phyloP scores from a whole-genome alignment of 2,113 vertebrate species.

The Gambusia affinis region DNA sequence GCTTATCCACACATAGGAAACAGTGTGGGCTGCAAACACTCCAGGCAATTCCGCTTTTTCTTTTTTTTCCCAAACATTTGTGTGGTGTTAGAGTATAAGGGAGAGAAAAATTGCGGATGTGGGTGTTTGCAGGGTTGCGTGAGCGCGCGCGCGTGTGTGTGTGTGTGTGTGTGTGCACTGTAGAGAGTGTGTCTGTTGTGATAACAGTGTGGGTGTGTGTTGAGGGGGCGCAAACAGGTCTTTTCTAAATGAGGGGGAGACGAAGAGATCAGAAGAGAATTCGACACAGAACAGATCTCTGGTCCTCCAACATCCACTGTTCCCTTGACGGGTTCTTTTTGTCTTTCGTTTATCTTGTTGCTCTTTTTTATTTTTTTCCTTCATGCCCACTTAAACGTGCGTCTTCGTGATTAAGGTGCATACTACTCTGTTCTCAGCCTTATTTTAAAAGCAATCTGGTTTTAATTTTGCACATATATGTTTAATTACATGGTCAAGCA shows the following conservation, averaged over 20 bases:
- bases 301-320: slow-evolving; percentile 43
- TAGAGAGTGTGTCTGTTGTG: slow-evolving; percentile 26
- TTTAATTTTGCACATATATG: slow-evolving; percentile 1
- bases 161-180: slow-evolving; percentile 12
- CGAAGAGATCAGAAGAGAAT: slow-evolving; percentile 58
- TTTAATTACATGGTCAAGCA: background rate
- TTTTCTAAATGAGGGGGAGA: slow-evolving; percentile 70
- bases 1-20: slow-evolving; percentile 66
- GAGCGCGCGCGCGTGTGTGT: slow-evolving; percentile 46
- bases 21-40: slow-evolving; percentile 71
- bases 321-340: slow-evolving; percentile 9
- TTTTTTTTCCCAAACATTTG: too few relatives aligned
- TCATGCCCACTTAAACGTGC: background rate
- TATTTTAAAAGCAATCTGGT: slow-evolving; percentile 9
- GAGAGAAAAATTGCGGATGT: slow-evolving; percentile 46
- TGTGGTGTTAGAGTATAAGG: slow-evolving; percentile 2
- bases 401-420: slow-evolving; percentile 4
- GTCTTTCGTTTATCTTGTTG: slow-evolving; percentile 5
- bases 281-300: slow-evolving; percentile 60
- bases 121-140: slow-evolving; percentile 50
- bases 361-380: background rate
- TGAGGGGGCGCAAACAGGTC: slow-evolving; percentile 53
- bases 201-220: slow-evolving; percentile 60
- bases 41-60: slow-evolving; percentile 57
- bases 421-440: slow-evolving; percentile 1